These are phyloP conservation scores for Trichogramma pretiosum DNA, from an alignment of 1,140 invertebrate genomes.

Conservation along the genomic window DNA sequence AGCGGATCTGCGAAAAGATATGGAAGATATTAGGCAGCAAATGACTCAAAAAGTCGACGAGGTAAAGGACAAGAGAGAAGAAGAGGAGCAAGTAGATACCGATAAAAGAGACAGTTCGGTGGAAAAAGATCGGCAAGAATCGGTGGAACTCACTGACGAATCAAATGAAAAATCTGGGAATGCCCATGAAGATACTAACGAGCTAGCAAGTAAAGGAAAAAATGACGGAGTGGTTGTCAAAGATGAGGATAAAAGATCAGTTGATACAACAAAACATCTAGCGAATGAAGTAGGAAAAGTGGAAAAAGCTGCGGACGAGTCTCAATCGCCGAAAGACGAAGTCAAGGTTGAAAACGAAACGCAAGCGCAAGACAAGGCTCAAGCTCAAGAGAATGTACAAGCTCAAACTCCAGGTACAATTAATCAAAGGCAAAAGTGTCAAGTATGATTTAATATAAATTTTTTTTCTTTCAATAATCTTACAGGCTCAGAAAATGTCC, in stretches of 20 bases:
- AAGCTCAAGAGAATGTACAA: neutral
- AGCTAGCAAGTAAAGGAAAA: conserved; percentile 18
- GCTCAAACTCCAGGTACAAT: no score
- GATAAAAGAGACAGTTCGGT: no score
- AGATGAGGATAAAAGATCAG: neutral
- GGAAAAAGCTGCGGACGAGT: neutral
- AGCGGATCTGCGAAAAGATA: conserved; percentile 33
- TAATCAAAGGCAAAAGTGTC: neutral
- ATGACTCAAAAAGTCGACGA: conserved; percentile 37
- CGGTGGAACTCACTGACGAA: neutral
- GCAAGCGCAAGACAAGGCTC: neutral
- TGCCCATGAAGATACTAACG: no score
- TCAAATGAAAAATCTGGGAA: no score
- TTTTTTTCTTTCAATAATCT: neutral
- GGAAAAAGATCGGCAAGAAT: conserved; percentile 14
- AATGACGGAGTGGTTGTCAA: neutral
- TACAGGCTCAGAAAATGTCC: conserved; percentile 18
- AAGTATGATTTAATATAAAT: no score
- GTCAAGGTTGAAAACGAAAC: neutral
- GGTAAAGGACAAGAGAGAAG: conserved; percentile 31
- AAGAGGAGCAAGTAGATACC: no score
- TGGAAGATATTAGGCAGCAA: conserved; percentile 35
- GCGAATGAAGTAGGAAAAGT: no score
- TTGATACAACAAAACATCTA: neutral
- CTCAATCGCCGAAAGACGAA: conserved; percentile 2